These are phyloP conservation scores for Lepus americanus DNA, from an alignment of 2,113 vertebrate genomes.

Conservation along the genomic window DNA sequence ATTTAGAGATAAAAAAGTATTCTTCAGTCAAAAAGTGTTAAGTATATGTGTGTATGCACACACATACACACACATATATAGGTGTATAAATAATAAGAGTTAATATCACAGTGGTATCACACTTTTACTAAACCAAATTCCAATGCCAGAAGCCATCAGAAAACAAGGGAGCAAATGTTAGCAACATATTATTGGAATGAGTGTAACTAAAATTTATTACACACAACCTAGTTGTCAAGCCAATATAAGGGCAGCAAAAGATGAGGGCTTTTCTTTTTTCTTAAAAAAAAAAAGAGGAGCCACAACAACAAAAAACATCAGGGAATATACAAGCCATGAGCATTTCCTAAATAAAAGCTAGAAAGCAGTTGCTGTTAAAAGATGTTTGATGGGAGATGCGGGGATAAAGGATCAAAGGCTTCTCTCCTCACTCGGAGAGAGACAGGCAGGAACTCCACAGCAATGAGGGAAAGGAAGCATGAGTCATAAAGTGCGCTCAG, in stretches of 20 bases:
- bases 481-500: background rate
- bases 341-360: background rate
- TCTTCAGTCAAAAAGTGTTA: background rate
- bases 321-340: background rate
- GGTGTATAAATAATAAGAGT: background rate
- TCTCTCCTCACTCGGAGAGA: background rate
- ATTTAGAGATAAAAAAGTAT: background rate
- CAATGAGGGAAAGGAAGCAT: background rate
- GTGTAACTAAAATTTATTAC: background rate
- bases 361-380: background rate
- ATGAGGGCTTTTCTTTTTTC: too few relatives aligned
- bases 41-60: fast-evolving
- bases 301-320: background rate
- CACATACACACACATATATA: fast-evolving
- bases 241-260: background rate
- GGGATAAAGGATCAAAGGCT: background rate
- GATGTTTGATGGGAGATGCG: background rate
- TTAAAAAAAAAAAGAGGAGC: background rate
- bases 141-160: background rate
- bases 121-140: background rate
- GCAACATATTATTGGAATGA: background rate
- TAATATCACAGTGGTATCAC: background rate
- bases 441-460: background rate
- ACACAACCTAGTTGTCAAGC: background rate
- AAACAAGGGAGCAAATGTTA: background rate